Evolutionary conservation across 2,113 vertebrate genomes (phyloP).

Genomic region (Okapia johnstoni): DNA sequence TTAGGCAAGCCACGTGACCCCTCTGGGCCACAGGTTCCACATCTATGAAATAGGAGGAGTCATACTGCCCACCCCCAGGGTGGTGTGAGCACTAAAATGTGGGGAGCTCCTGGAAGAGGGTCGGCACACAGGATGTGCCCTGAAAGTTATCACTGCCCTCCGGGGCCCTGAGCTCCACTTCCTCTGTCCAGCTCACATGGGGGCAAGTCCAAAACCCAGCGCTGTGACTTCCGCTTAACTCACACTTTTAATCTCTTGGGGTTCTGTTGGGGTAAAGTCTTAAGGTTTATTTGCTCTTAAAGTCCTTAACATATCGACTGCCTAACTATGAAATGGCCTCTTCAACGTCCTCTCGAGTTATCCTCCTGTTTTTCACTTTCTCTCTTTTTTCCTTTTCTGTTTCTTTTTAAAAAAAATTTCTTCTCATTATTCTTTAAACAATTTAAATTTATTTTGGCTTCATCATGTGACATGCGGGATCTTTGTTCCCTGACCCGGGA

Average conservation of each 20-base stretch:
- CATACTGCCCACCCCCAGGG: background rate
- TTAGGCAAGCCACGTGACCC: background rate
- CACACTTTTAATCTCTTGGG: background rate
- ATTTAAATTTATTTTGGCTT: background rate
- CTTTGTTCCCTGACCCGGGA: background rate
- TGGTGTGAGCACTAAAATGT: background rate
- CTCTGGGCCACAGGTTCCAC: background rate
- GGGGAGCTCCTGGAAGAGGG: fast-evolving
- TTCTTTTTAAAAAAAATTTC: background rate
- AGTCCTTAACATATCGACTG: background rate
- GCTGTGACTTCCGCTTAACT: background rate
- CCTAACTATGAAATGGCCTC: background rate
- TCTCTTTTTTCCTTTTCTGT: background rate
- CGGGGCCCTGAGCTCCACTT: background rate
- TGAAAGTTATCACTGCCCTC: fast-evolving
- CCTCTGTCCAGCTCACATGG: background rate
- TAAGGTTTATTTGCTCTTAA: background rate
- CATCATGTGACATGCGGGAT: background rate
- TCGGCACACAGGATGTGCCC: fast-evolving
- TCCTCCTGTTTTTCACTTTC: background rate
- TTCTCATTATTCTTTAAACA: background rate
- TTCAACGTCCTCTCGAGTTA: background rate
- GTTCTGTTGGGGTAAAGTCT: background rate
- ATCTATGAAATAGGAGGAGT: background rate
- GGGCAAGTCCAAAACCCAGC: background rate